phyloP scores from a whole-genome alignment of 2,113 vertebrate genomes.

The Spilogale gracilis region DNA sequence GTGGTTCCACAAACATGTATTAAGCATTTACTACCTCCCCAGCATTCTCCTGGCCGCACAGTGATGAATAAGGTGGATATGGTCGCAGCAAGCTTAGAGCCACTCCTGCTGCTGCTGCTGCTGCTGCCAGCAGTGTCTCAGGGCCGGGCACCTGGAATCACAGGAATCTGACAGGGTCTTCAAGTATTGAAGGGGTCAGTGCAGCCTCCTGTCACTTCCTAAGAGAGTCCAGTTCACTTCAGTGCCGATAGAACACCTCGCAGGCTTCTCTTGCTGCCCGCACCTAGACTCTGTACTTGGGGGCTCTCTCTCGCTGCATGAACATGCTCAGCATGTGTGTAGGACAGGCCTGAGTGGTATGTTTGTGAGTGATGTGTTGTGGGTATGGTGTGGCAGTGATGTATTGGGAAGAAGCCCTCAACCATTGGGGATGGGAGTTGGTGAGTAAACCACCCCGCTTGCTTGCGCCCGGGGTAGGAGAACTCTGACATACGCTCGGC shows the following conservation, averaged over 20 bases:
- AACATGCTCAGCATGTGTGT: background rate
- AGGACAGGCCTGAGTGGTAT: background rate
- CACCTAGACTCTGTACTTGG: background rate
- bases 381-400: background rate
- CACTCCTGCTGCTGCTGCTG: conserved; percentile 22
- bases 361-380: background rate
- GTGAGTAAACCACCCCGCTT: background rate
- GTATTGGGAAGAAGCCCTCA: background rate
- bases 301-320: background rate
- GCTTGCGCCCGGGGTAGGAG: background rate
- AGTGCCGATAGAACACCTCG: background rate
- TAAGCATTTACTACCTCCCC: background rate
- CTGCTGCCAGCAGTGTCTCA: background rate
- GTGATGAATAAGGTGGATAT: background rate
- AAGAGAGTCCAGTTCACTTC: conserved; percentile 4
- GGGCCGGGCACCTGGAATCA: background rate
- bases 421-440: background rate
- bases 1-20: background rate
- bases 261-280: background rate
- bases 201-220: background rate
- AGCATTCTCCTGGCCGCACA: background rate
- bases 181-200: background rate
- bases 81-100: background rate
- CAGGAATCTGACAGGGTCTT: background rate
- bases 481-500: background rate